These are phyloP conservation scores for Zele albiditarsus DNA, from an alignment of 2,888 invertebrate genomes.

Conservation along the genomic window DNA sequence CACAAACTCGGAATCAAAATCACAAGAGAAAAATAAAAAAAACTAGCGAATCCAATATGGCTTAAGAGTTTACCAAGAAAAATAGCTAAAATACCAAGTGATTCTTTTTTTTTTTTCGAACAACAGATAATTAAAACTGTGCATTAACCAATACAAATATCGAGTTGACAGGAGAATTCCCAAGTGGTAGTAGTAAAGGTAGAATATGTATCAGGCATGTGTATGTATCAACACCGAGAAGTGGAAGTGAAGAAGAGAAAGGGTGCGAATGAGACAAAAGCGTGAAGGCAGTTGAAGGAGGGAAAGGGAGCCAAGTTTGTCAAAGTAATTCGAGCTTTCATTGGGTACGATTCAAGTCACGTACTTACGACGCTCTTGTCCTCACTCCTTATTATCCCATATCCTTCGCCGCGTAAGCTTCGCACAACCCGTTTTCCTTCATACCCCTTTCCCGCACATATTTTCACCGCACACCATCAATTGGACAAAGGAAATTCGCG, in stretches of 20 bases:
- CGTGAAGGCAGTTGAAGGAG: neutral
- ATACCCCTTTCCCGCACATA: slow-evolving; percentile 23
- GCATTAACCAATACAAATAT: neutral
- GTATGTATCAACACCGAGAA: neutral
- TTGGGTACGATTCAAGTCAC: slow-evolving; percentile 43
- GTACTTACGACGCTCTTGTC: slow-evolving; percentile 51
- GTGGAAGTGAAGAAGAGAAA: neutral
- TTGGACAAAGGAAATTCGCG: slow-evolving; percentile 31
- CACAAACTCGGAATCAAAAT: too few species aligned
- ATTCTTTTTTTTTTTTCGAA: neutral
- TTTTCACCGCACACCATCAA: slow-evolving; percentile 31
- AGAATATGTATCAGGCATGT: neutral
- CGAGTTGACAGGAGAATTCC: neutral
- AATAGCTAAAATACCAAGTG: too few species aligned
- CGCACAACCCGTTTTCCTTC: slow-evolving; percentile 43
- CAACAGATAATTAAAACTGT: neutral
- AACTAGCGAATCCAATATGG: too few species aligned
- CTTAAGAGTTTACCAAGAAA: too few species aligned
- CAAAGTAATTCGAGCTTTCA: slow-evolving; percentile 63
- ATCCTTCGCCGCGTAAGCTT: slow-evolving; percentile 36
- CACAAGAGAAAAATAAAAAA: too few species aligned
- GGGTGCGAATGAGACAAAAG: neutral
- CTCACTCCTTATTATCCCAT: slow-evolving; percentile 52
- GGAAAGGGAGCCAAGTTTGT: slow-evolving; percentile 58
- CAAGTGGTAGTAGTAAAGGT: neutral